Percentiles rank a stretch among this genome's conserved stretches.
Evolutionary conservation across 2,888 invertebrate species (phyloP).

Genomic region (Drosophila greeni): DNA sequence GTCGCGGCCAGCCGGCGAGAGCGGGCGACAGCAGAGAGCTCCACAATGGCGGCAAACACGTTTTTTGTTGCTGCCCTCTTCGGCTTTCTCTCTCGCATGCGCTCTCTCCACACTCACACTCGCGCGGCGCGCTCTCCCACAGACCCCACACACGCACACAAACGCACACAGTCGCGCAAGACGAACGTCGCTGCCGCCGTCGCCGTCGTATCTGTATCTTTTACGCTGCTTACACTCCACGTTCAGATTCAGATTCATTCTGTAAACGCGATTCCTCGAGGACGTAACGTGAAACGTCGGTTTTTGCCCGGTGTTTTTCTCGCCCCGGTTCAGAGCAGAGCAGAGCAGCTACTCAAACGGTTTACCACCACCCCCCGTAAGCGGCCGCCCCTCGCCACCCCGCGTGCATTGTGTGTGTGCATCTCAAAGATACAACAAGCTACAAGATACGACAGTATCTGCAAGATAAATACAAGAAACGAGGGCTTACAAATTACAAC

Average conservation of each 20-base stretch:
- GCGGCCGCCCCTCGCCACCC: slow-evolving; percentile 13
- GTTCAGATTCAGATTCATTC: slow-evolving; percentile 79
- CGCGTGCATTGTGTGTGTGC: slow-evolving; percentile 23
- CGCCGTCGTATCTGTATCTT: slow-evolving; percentile 70
- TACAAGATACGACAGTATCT: slow-evolving; percentile 22
- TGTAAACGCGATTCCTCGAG: slow-evolving; percentile 80
- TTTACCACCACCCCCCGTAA: slow-evolving; percentile 24
- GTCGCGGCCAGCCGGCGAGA: slow-evolving; percentile 53
- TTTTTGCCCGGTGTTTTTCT: slow-evolving; percentile 66
- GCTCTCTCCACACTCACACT: slow-evolving; percentile 60
- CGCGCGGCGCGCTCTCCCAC: slow-evolving; percentile 17
- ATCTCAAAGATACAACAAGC: slow-evolving; percentile 27
- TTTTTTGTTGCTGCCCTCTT: slow-evolving; percentile 69
- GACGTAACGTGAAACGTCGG: slow-evolving; percentile 78
- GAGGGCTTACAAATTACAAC: slow-evolving; percentile 16
- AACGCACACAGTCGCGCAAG: slow-evolving; percentile 37
- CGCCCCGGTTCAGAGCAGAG: slow-evolving; percentile 43
- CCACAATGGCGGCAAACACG: slow-evolving; percentile 71
- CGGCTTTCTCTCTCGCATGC: slow-evolving; percentile 68
- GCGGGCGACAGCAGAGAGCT: slow-evolving; percentile 24
- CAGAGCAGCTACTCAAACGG: slow-evolving; percentile 49
- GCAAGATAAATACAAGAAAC: slow-evolving; percentile 26
- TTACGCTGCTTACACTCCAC: slow-evolving; percentile 79
- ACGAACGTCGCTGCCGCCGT: slow-evolving; percentile 55
- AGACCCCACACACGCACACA: slow-evolving; percentile 31